phyloP scores from a whole-genome alignment of 2,888 invertebrate species.

The Catocala nupta region DNA sequence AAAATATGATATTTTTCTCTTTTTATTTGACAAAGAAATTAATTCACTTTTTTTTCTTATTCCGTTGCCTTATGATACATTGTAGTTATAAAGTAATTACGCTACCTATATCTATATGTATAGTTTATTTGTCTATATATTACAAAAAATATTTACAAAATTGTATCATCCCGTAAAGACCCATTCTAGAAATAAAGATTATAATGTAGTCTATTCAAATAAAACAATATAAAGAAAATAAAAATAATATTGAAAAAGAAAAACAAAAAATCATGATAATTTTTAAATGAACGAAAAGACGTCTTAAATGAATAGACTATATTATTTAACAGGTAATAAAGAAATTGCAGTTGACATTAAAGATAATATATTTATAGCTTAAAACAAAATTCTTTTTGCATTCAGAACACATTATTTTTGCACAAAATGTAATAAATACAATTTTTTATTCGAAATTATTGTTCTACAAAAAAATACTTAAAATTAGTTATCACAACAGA shows the following conservation, averaged over 20 bases:
- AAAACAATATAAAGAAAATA: conserved; percentile 13
- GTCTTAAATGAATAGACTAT: conserved; percentile 43
- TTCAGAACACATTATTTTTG: conserved; percentile 64
- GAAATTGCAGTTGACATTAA: conserved; percentile 52
- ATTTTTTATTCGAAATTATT: conserved; percentile 50
- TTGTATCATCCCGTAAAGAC: conserved; percentile 80
- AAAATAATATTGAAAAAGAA: conserved; percentile 15
- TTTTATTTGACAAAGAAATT: conserved; percentile 87
- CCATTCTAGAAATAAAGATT: conserved; percentile 68
- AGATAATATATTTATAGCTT: conserved; percentile 49
- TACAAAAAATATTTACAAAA: conserved; percentile 85
- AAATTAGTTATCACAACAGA: conserved; percentile 84
- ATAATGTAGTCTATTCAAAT: conserved; percentile 55
- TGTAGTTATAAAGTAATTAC: conserved; percentile 85
- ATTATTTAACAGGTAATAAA: conserved; percentile 48
- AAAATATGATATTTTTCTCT: conserved; percentile 73
- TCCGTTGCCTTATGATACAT: conserved; percentile 83
- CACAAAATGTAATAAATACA: conserved; percentile 62
- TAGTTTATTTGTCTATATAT: conserved; percentile 82
- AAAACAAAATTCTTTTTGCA: conserved; percentile 46
- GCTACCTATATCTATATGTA: conserved; percentile 86
- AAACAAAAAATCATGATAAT: conserved; percentile 25
- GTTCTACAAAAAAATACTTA: conserved; percentile 67
- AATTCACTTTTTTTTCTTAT: conserved; percentile 83
- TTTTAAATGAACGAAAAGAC: conserved; percentile 10